phyloP scores from a whole-genome alignment of 2,797 vertebrate genomes.

The Eulemur albifrons region DNA sequence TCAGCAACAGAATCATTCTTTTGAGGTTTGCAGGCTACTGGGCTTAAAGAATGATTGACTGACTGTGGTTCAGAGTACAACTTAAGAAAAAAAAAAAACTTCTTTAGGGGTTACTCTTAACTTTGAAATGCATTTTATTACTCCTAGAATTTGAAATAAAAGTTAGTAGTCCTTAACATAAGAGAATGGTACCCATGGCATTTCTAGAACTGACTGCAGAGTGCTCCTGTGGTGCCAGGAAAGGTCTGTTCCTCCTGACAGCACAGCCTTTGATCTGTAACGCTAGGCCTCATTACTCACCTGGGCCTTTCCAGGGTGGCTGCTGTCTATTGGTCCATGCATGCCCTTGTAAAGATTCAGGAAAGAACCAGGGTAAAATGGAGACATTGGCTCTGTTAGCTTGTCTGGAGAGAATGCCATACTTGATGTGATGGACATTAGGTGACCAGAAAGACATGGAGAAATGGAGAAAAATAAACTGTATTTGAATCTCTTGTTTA shows the following conservation, averaged over 20 bases:
- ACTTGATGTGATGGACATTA: neutral
- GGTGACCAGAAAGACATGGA: neutral
- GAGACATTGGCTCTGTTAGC: neutral
- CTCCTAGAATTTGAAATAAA: constrained; percentile 60
- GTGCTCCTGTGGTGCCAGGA: neutral
- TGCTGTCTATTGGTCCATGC: neutral
- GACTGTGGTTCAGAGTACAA: neutral
- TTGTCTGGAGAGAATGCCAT: neutral
- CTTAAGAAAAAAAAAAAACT: neutral
- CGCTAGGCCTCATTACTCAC: neutral
- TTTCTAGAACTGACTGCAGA: constrained; percentile 29
- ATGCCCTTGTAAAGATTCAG: neutral
- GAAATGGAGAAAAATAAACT: neutral
- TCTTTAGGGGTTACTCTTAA: constrained; percentile 25
- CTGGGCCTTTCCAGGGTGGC: neutral
- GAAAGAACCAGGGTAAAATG: neutral
- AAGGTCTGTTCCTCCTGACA: constrained; percentile 10
- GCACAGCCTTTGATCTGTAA: constrained; percentile 20
- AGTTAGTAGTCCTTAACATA: constrained; percentile 30
- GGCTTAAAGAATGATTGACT: neutral
- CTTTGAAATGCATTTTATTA: constrained; percentile 53
- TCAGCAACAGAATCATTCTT: neutral
- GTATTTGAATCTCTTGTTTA: neutral
- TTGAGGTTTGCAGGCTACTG: neutral
- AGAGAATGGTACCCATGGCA: constrained; percentile 48